These are phyloP conservation scores for Actinia tenebrosa DNA, from an alignment of 64 coral and sea anemone genomes.

Conservation along the genomic window DNA sequence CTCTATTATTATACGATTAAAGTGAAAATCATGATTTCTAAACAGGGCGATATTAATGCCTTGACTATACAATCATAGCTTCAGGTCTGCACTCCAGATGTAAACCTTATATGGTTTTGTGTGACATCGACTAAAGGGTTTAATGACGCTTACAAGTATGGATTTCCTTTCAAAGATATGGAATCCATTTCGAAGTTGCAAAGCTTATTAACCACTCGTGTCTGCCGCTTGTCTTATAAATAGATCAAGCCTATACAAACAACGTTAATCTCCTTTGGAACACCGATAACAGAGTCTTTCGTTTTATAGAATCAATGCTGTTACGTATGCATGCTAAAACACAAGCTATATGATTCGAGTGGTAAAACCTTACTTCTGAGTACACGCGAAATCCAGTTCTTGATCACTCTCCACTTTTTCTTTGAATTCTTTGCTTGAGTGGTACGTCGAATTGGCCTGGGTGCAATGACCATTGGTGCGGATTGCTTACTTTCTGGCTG, in stretches of 20 bases:
- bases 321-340: background rate
- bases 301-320: background rate
- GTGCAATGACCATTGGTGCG: background rate
- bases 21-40: background rate
- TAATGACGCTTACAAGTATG: background rate
- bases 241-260: background rate
- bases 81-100: background rate
- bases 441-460: background rate
- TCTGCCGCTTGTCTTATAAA: slow-evolving; percentile 2
- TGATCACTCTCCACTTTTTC: background rate
- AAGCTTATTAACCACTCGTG: background rate
- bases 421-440: slow-evolving; percentile 2
- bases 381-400: slow-evolving; percentile 29
- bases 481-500: slow-evolving; percentile 8
- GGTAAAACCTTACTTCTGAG: slow-evolving; percentile 28
- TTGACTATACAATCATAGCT: background rate
- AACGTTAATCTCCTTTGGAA: slow-evolving; percentile 5
- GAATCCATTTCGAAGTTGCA: background rate
- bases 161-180: background rate
- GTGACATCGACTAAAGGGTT: background rate
- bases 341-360: background rate
- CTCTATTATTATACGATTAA: background rate
- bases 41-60: background rate
- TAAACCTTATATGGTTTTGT: background rate
- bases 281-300: background rate